Evolutionary conservation across 2,113 vertebrate species (phyloP), one percentile per base, ranked within the genome.

Genomic region (Limanda limanda): DNA sequence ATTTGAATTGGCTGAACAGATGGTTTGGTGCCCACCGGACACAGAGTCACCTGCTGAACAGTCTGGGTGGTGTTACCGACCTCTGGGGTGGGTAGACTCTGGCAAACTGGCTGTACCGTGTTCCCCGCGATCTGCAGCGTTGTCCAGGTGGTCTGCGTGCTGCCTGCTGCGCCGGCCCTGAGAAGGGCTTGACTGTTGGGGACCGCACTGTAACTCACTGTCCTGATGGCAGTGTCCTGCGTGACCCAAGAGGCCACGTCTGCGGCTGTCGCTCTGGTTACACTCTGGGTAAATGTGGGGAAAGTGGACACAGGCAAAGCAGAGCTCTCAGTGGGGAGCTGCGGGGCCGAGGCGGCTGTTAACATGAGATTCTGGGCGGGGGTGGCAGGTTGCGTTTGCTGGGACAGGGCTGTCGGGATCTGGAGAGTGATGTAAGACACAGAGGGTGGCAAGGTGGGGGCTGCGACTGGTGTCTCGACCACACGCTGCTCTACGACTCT

Each of bases 121-220:
- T 97, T 99, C 64, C 97, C 97, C 0, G 97, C 94, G 81, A 99
- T 93, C 72, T 99, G 97, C 87, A 99, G 86, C 13, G 98, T 99
- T 17, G 97, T 98, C 98, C 98, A 99, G 0, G 97, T 99, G 13
- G 98, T 99, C 91, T 98, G 97, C 1, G 98, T 99, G 91, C 96
- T 98, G 63, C 95, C 93, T 35, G 94, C 85, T 18, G 93, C 82
- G 51, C 91, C 92, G 10, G 89, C 84, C 62, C 89, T 83, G 2
- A 92, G 90, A 59, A 92, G 89, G 57, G 81, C 78, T 73, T 91
- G 90, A 73, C 65, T 93, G 79, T 27, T 90, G 18, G 71, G 82
- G 18, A 92, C 76, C 83, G 93, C 91, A 24, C 84, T 88, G 68
- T 90, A 93, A 79, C 72, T 81, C 23, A 88, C 55, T 31, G 87